Percentiles rank a stretch among this genome's conserved stretches.
phyloP scores from a whole-genome alignment of 2,113 vertebrate genomes.

The Diadophis punctatus region DNA sequence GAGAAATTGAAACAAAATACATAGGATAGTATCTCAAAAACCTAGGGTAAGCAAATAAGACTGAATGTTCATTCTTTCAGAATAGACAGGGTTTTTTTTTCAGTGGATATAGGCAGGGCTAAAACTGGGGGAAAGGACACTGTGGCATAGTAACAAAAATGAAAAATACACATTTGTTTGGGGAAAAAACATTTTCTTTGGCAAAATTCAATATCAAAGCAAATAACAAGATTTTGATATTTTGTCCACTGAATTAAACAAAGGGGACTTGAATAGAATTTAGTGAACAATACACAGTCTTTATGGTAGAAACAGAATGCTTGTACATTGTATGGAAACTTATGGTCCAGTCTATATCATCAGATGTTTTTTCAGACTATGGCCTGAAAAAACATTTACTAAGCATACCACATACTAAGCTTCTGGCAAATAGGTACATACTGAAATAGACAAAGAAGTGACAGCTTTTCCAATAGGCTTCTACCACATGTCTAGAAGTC shows the following conservation, averaged over 20 bases:
- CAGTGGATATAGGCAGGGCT: neutral
- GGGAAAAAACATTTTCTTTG: neutral
- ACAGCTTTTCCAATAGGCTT: neutral
- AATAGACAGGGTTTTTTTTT: constrained; percentile 37
- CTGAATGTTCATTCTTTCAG: constrained; percentile 37
- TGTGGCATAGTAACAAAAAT: neutral
- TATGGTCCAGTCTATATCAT: neutral
- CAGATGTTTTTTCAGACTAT: neutral
- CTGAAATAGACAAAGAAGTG: neutral
- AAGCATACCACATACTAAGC: neutral
- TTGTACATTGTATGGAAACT: neutral
- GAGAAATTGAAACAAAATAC: neutral
- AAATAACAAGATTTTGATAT: constrained; percentile 37
- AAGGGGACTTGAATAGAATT: neutral
- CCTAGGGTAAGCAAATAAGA: neutral
- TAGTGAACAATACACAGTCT: neutral
- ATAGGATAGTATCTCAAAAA: neutral
- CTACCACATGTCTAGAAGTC: neutral
- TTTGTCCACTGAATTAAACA: constrained; percentile 50
- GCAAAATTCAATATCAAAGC: constrained; percentile 33
- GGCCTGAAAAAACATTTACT: neutral
- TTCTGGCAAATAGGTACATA: neutral
- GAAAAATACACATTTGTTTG: neutral
- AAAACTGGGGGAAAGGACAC: constrained; percentile 5
- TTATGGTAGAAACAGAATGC: neutral